Evolutionary conservation across 1,140 invertebrate genomes (phyloP), one percentile per base, ranked within the genome.

Genomic region (Cotesia typhae): DNA sequence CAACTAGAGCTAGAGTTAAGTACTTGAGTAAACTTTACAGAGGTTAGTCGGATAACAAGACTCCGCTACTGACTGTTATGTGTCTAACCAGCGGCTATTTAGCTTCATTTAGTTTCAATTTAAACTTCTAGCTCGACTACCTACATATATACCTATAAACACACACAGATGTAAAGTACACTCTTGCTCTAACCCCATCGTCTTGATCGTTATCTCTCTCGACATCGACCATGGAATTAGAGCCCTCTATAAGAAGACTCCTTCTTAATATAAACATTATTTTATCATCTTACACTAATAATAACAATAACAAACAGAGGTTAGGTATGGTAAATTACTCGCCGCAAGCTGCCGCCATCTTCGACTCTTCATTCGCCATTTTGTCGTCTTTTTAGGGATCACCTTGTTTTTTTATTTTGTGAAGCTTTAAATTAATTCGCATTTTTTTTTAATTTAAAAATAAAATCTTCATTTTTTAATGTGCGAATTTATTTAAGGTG

Each of bases 261-360:
- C 28, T 28, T 28, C 28, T 28, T 28, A 28, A 28, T 28, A 28
- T 28, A 28, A 28, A 28, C 66, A 20, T 41, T 65, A 52, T 53
- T 71, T 72, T 37, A 55, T 55, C n/a, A 4, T 55, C 5, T 14
- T 14, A 55, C 53, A 55, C 17, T n/a, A 75, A 79, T 85, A 83
- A 84, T 80, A 84, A 83, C 84, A 79, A 85, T 80, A 84, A 79
- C 84, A 81, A 84, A 79, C 84, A 81, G 84, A 84, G 79, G 76
- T 85, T 86, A 86, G 81, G 81, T 85, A 86, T 86, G 80, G 83
- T 85, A 83, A 79, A 84, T 86, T 87, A 87, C 85, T 86, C 85
- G 85, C 85, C 85, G 82, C 85, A 82, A 83, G 83, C 75, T 85
- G 80, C 76, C 76, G 84, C 80, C 79, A 80, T 84, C 81, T 77